Conservation (phyloP, 2,797 vertebrate species). For the Tympanoctomys barrerae region DNA sequence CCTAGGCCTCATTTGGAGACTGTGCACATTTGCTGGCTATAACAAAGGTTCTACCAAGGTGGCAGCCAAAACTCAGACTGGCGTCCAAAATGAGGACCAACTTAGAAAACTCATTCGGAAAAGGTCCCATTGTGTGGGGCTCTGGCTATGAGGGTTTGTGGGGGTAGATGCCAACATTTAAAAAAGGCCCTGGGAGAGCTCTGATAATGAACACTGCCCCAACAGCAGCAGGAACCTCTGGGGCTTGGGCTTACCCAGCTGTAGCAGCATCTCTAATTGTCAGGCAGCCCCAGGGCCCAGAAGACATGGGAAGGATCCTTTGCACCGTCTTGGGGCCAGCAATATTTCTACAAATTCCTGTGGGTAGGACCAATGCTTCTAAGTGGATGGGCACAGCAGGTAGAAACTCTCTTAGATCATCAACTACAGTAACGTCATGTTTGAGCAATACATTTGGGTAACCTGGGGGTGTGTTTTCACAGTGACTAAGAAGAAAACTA, state of each 20-base stretch:
- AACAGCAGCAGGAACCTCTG: background rate
- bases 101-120: background rate
- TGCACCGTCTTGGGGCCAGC: background rate
- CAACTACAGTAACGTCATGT: background rate
- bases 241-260: background rate
- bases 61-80: conserved; percentile 2
- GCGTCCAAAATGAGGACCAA: background rate
- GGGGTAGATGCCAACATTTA: background rate
- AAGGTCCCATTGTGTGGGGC: background rate
- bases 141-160: background rate
- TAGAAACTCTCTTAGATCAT: background rate
- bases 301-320: background rate
- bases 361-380: background rate
- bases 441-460: background rate
- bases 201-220: background rate
- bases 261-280: background rate
- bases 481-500: background rate
- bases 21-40: background rate
- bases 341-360: background rate
- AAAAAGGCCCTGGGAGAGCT: background rate
- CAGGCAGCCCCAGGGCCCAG: background rate
- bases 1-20: conserved; percentile 34
- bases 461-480: background rate
- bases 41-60: background rate
- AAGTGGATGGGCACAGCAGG: background rate